Base-by-base conservation (phyloP, 2,113 vertebrate genomes). In the Triplophysa dalaica region DNA sequence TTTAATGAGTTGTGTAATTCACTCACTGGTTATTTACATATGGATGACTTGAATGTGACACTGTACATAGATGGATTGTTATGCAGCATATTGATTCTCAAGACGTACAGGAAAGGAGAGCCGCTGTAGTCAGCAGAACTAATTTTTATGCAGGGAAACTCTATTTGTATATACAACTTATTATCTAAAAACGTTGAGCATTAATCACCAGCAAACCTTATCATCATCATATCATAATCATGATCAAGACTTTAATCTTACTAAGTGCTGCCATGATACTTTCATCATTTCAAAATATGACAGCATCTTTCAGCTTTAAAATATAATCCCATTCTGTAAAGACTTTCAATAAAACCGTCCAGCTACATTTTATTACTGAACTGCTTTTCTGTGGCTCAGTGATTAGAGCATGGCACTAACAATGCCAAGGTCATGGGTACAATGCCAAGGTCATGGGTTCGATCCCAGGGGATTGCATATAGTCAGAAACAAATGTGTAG, bases 291-390 rank as follows among this genome's bases (percentile, higher is more conserved):
- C 50, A 63, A 64, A 75, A 62, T 50, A 63, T 48, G 2, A 75
- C 73, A 48, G 21, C 1, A 19, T 24, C 62, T 65, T 76, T 64
- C 24, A 76, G 43, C 24, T 3, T 29, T 56, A 56, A 56, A 56
- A 19, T 16, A 56, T 17, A 0, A 63, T 63, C 14, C 45, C 12
- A 26, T 62, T 45, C 14, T 77, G 58, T n/a, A 13, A 63, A 63
- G 60, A 50, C 52, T 26, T 19, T 77, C 62, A 38, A n/a, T 77
- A 66, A 77, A 77, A 10, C 73, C n/a, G 60, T 50, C 52, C 2
- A 50, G 50, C 24, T 38, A 54, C 24, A 41, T 54, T 24, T 22
- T 33, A 66, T 66, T 77, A 77, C 26, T 54, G 11, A 54, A 65
- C 24, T 24, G 24, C 24, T 24, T 24, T 24, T 2, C 24, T 24